phyloP scores from a whole-genome alignment of 35 echinoderm and acorn worm genomes.

The Apostichopus parvimensis region DNA sequence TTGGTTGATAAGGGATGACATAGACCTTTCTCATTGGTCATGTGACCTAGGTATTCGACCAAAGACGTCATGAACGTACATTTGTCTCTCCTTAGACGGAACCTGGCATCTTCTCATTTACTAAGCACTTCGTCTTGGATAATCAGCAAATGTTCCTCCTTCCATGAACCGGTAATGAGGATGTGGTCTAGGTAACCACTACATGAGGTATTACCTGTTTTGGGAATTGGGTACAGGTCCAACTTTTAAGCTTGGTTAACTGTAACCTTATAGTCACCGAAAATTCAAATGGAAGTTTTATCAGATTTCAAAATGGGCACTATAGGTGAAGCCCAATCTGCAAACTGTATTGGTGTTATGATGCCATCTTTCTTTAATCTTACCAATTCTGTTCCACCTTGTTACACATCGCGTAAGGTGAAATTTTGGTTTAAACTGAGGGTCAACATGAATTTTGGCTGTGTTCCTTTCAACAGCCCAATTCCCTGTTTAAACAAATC shows the following conservation, averaged over 20 bases:
- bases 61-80: conserved; percentile 40
- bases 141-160: conserved; percentile 25
- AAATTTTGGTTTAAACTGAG: no score
- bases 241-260: conserved; percentile 48
- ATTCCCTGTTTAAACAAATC: no score
- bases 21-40: conserved; percentile 52
- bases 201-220: conserved; percentile 44
- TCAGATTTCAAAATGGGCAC: conserved; percentile 27
- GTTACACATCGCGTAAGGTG: no score
- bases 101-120: neutral
- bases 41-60: conserved; percentile 61
- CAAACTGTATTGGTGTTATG: conserved; percentile 42
- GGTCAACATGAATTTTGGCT: no score
- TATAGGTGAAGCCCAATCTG: conserved; percentile 11
- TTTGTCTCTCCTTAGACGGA: conserved; percentile 35
- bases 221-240: conserved; percentile 50
- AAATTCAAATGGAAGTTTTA: conserved; percentile 36
- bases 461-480: no score
- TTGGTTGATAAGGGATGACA: conserved; percentile 47
- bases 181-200: conserved; percentile 56
- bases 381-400: no score
- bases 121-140: conserved; percentile 18
- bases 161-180: neutral
- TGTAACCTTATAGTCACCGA: conserved; percentile 40
- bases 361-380: conserved; percentile 6